Percentiles rank a stretch among this genome's conserved stretches.
Conservation (phyloP, 2,888 invertebrate species). For the Drosophila kuntzei region DNA sequence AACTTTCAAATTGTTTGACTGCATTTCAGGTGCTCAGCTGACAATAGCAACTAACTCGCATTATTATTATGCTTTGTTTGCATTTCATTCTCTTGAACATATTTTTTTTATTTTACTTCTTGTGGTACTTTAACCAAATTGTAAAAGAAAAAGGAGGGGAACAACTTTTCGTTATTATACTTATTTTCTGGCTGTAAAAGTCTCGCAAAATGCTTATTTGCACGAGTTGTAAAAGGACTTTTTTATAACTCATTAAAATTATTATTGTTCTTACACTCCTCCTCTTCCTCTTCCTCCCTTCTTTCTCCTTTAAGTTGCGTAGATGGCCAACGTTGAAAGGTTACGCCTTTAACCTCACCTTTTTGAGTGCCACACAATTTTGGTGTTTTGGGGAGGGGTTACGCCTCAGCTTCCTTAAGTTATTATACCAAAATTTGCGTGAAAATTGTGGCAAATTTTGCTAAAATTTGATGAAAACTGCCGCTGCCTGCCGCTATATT, state of each 20-base stretch:
- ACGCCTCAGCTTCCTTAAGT: constrained; percentile 27
- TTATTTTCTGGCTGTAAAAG: constrained; percentile 31
- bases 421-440: constrained; percentile 47
- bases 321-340: constrained; percentile 52
- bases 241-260: constrained; percentile 76
- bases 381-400: background rate
- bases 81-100: constrained; percentile 13
- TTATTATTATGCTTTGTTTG: constrained; percentile 17
- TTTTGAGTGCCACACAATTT: constrained; percentile 20
- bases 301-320: constrained; percentile 18
- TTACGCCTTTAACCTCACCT: constrained; percentile 27
- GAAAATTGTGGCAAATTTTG: constrained; percentile 45
- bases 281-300: background rate
- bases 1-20: constrained; percentile 36
- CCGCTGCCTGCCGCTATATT: constrained; percentile 17
- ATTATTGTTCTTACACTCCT: constrained; percentile 56
- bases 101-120: background rate
- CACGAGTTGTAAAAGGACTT: constrained; percentile 43
- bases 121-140: constrained; percentile 5
- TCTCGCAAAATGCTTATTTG: constrained; percentile 25
- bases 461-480: constrained; percentile 36
- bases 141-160: background rate
- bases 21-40: constrained; percentile 35
- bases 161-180: constrained; percentile 22
- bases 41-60: constrained; percentile 11